Percentiles rank a stretch among this genome's conserved stretches.
These are phyloP conservation scores for Alloplasta piceator DNA, from an alignment of 2,888 invertebrate species.

Conservation along the genomic window DNA sequence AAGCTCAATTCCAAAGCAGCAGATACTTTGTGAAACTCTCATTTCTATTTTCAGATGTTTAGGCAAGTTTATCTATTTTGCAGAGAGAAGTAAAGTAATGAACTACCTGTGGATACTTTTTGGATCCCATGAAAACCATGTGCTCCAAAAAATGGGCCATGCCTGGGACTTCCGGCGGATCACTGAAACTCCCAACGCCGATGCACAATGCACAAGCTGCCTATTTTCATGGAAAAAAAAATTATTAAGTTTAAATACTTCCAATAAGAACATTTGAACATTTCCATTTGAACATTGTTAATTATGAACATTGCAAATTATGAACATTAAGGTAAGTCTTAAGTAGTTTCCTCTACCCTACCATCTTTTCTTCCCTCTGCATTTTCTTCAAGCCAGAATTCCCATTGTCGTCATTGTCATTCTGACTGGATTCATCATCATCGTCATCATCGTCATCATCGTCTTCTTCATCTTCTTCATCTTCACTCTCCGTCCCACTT, in stretches of 20 bases:
- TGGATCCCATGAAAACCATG: conserved; percentile 98
- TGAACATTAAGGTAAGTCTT: not conserved
- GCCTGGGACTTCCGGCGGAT: conserved; percentile 90
- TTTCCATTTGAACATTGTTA: too few species aligned
- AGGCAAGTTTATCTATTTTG: not conserved
- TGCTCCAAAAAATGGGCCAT: conserved; percentile 94
- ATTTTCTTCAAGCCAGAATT: conserved; percentile 78
- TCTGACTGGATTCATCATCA: conserved; percentile 65
- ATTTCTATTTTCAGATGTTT: too few species aligned
- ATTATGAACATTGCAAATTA: not conserved
- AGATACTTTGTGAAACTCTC: too few species aligned
- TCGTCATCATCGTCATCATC: conserved; percentile 68
- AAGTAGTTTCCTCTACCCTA: conserved; percentile 52
- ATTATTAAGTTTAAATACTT: conserved; percentile 3
- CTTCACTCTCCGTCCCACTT: conserved; percentile 61
- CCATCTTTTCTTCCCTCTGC: conserved; percentile 79
- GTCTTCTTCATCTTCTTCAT: conserved; percentile 65
- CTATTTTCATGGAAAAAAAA: conserved; percentile 73
- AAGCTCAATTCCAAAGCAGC: too few species aligned
- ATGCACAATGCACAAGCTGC: conserved; percentile 91
- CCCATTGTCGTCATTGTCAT: conserved; percentile 67
- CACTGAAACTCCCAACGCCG: conserved; percentile 91
- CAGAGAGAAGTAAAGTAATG: conserved; percentile 17
- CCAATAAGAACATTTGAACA: too few species aligned
- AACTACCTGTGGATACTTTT: conserved; percentile 92